Base-by-base conservation (phyloP, 2,888 invertebrate genomes). In the Cerastis leucographa region DNA sequence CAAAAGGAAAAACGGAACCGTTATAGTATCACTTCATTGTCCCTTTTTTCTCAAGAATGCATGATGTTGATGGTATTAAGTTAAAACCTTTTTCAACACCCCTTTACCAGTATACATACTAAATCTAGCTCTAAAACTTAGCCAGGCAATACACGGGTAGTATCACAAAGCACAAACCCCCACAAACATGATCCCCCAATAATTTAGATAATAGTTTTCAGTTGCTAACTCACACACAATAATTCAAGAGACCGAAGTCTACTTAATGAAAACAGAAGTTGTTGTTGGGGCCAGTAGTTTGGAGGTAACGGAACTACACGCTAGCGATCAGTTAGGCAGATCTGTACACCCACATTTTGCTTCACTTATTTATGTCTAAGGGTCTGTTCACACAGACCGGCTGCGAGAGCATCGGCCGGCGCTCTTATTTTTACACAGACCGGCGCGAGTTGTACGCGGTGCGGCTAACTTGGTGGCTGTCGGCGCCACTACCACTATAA, bases 261-360 rank as follows among this genome's bases (percentile, higher is more conserved):
- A 86, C 79, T 85, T 88, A 88, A 88, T 86, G 86, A 86, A 85
- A 88, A 80, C 85, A 76, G 83, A 85, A 78, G 71, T 74, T 59
- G 17, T n/a, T 74, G 68, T 74, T 35, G 40, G 19, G 70, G 83
- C 71, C 11, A 17, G 11, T 14, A 79, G 69, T 56, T 22, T 3
- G 1, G 72, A 35, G 51, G 22, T 6, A 62, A 25, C 25, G 42
- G 22, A 61, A 29, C 19, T 9, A 11, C 29, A 59, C 2, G 25
- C 14, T 6, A 14, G 25, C 56, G 14, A 25, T 25, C 12, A 56
- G 14, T 25, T 25, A n/a, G 3, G 51, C 51, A 51, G 22, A 17
- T 17, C 0, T 19, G 3, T 44, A 44, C 44, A 12, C 44, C 0
- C 14, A 44, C 14, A 44, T 44, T 44, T 44, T 44, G 40, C 12